These are phyloP conservation scores for Alectura lathami DNA, from an alignment of 2,113 vertebrate species.

Conservation along the genomic window DNA sequence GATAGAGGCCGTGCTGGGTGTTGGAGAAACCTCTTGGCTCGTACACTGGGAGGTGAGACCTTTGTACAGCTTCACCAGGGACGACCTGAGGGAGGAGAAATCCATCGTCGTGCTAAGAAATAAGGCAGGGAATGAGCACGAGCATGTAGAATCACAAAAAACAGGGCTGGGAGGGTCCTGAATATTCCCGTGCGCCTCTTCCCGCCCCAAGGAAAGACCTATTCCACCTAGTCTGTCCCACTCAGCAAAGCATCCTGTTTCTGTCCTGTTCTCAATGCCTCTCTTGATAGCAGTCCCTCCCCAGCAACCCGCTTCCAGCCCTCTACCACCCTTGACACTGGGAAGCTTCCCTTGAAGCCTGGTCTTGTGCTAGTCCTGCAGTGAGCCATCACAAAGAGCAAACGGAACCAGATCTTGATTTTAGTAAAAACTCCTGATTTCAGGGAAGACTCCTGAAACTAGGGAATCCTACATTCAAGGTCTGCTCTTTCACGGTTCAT, in stretches of 20 bases:
- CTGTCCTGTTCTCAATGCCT: background rate
- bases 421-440: background rate
- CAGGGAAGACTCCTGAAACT: background rate
- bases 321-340: background rate
- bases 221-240: background rate
- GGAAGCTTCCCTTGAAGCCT: background rate
- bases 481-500: background rate
- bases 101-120: constrained; percentile 61
- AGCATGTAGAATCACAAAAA: constrained; percentile 38
- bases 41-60: constrained; percentile 81
- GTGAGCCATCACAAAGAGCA: background rate
- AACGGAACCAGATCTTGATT: background rate
- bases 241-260: background rate
- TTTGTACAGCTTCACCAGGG: constrained; percentile 89
- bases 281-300: background rate
- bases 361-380: background rate
- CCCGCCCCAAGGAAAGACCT: background rate
- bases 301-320: background rate
- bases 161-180: constrained; percentile 32
- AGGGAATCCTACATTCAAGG: background rate
- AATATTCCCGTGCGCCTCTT: background rate
- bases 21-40: constrained; percentile 77
- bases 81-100: constrained; percentile 82
- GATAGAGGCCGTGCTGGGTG: constrained; percentile 66
- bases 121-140: constrained; percentile 62